Conservation (phyloP, 2,797 vertebrate genomes). For the Falco peregrinus region DNA sequence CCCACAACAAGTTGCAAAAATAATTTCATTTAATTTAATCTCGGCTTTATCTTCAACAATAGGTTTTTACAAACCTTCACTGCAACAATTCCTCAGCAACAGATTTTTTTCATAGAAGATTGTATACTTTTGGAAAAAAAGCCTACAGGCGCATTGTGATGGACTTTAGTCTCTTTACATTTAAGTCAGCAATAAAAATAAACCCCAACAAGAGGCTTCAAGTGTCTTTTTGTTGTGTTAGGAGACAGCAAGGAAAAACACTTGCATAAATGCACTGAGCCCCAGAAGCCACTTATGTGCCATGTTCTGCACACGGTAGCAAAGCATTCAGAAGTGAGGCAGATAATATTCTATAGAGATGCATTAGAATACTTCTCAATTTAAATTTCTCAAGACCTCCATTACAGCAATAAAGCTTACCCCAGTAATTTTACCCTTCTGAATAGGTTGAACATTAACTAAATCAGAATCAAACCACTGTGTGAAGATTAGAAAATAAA, state of each 20-base stretch:
- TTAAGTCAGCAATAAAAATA: slow-evolving; percentile 34
- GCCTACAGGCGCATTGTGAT: background rate
- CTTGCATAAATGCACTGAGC: background rate
- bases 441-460: slow-evolving; percentile 65
- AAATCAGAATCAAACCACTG: slow-evolving; percentile 52
- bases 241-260: background rate
- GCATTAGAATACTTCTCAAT: slow-evolving; percentile 63
- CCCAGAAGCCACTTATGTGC: slow-evolving; percentile 58
- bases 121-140: background rate
- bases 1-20: background rate
- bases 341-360: slow-evolving; percentile 61
- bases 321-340: slow-evolving; percentile 42
- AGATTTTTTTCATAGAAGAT: slow-evolving; percentile 21
- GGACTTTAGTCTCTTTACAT: slow-evolving; percentile 12
- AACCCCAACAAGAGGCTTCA: slow-evolving; percentile 11
- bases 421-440: slow-evolving; percentile 62
- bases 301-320: slow-evolving; percentile 33
- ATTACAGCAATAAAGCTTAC: slow-evolving; percentile 53
- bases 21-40: slow-evolving; percentile 14
- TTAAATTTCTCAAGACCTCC: slow-evolving; percentile 67
- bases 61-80: slow-evolving; percentile 1
- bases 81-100: background rate
- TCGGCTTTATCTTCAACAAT: background rate
- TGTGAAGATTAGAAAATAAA: background rate
- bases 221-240: slow-evolving; percentile 38